phyloP scores from a whole-genome alignment of 2,113 vertebrate species.

The Neoarius graeffei region DNA sequence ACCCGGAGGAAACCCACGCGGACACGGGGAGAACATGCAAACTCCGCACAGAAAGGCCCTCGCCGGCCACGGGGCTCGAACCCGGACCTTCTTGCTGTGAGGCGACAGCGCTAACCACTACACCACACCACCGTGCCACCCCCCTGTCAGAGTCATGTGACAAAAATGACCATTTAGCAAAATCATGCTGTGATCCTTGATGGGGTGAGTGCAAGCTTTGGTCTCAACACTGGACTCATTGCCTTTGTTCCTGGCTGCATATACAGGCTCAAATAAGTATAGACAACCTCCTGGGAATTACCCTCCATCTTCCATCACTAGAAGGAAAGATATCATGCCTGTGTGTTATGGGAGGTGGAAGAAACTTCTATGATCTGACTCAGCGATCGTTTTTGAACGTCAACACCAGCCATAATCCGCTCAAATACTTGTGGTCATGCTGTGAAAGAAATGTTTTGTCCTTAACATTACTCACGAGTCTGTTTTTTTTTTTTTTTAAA shows the following conservation, averaged over 20 bases:
- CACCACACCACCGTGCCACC: too few relatives aligned
- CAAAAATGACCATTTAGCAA: neutral
- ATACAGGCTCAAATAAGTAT: neutral
- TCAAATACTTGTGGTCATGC: neutral
- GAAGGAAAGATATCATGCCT: neutral
- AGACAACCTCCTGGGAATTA: neutral
- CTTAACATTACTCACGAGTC: neutral
- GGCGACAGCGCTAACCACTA: too few relatives aligned
- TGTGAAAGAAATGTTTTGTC: neutral
- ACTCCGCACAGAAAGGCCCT: too few relatives aligned
- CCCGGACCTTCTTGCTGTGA: too few relatives aligned
- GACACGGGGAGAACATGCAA: too few relatives aligned
- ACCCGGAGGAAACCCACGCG: too few relatives aligned
- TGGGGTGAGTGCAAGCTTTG: neutral
- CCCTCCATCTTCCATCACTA: neutral
- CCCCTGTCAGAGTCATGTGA: neutral
- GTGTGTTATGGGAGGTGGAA: neutral
- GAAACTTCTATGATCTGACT: neutral
- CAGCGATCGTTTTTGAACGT: neutral
- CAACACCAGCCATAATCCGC: neutral
- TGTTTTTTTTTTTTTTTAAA: too few relatives aligned
- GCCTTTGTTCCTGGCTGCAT: neutral
- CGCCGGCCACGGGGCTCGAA: too few relatives aligned
- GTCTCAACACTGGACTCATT: neutral
- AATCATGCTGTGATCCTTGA: neutral